Base-by-base conservation (phyloP, 2,888 invertebrate genomes). In the Synanthedon vespiformis region DNA sequence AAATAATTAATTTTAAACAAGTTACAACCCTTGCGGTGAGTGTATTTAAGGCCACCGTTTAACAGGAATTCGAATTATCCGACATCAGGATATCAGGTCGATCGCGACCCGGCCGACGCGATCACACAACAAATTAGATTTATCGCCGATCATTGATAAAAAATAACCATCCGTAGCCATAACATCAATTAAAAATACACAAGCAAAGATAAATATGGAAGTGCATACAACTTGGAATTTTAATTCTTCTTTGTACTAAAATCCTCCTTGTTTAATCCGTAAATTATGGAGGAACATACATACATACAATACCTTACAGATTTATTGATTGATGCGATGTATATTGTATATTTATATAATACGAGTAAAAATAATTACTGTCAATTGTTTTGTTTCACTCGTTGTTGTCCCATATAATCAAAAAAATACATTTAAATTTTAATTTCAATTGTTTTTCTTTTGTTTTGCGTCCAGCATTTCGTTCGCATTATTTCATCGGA, bases 401-500 rank as follows among this genome's bases (percentile, higher is more conserved):
- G 10, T 10, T 34, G 34, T 34, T 34, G 34, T 34, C 10, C 34
- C 34, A 34, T 10, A 34, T 34, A 10, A 34, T 2, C 2, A 34
- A 34, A 34, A 27, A 34, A 34, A 34, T 5, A 10, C 34, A 8
- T 34, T 34, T 34, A 0, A 10, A 10, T 27, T 27, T 27, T 27
- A 27, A 27, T 34, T 34, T 10, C 2, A 34, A 2, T 34, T n/a
- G 6, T 44, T 13, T 44, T 44, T 13, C 44, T 14, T 44, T 44
- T 44, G n/a, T 44, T 44, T 44, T 13, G 14, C 14, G 4, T 44
- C n/a, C 14, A 12, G 13, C 13, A 44, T 13, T 44, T 44, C 44
- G n/a, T 56, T 53, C 54, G 56, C 61, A 59, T 64, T 72, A 69
- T 76, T 70, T 70, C 70, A 72, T 74, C 63, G 77, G 80, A 80